These are phyloP conservation scores for Plebejus melissa DNA, from an alignment of 2,888 invertebrate genomes.

Conservation along the genomic window DNA sequence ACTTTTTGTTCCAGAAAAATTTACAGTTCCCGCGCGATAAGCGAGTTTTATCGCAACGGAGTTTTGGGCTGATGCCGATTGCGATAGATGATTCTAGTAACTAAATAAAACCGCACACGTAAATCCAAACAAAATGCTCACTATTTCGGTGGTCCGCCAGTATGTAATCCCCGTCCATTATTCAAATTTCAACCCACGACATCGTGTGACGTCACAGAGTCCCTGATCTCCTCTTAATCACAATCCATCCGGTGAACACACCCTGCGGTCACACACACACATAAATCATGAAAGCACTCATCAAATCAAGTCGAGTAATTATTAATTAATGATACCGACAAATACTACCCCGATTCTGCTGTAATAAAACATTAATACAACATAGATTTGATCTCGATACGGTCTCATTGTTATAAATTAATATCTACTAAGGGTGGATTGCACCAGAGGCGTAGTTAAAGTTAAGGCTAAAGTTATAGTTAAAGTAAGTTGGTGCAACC, in stretches of 20 bases:
- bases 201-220: constrained; percentile 10
- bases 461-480: too few species aligned
- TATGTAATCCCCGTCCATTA: neutral
- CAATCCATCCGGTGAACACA: constrained; percentile 16
- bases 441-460: too few species aligned
- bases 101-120: neutral
- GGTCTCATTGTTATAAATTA: too few species aligned
- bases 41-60: too few species aligned
- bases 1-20: too few species aligned
- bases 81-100: neutral
- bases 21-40: too few species aligned
- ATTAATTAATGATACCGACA: constrained; percentile 12
- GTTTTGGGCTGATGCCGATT: too few species aligned
- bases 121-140: neutral
- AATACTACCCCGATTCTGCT: neutral
- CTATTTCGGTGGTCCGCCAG: neutral
- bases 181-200: neutral
- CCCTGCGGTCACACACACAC: constrained; percentile 12
- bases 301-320: constrained; percentile 13
- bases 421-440: too few species aligned
- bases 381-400: neutral
- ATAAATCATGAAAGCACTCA: constrained; percentile 17
- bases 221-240: constrained; percentile 19
- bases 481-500: too few species aligned
- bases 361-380: neutral